These are phyloP conservation scores for Drosophila azteca DNA, from an alignment of 1,140 invertebrate genomes.

Conservation along the genomic window DNA sequence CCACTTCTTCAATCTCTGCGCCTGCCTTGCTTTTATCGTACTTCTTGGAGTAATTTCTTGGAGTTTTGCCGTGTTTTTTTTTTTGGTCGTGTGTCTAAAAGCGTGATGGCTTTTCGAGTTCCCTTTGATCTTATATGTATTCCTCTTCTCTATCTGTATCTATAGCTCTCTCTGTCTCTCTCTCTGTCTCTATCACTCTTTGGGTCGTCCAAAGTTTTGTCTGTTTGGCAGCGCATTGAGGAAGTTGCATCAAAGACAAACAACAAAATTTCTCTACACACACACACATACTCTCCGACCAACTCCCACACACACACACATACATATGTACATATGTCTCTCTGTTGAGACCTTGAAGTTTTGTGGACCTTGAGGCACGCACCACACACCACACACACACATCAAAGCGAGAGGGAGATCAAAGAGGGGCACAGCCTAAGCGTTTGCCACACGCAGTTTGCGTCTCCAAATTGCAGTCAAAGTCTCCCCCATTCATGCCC, in stretches of 20 bases:
- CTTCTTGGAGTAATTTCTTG: constrained; percentile 40
- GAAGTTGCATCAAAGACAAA: constrained; percentile 81
- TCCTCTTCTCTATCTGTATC: constrained; percentile 5
- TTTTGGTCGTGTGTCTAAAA: constrained; percentile 52
- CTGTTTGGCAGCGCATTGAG: constrained; percentile 74
- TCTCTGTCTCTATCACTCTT: constrained; percentile 21
- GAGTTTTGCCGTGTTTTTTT: constrained; percentile 42
- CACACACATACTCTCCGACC: constrained; percentile 23
- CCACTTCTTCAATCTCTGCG: constrained; percentile 31
- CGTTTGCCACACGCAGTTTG: constrained; percentile 68
- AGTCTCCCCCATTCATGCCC: constrained; percentile 1
- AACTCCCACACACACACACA: constrained; percentile 13
- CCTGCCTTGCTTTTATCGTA: constrained; percentile 31
- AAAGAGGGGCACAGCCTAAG: constrained; percentile 49
- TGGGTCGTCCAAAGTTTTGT: constrained; percentile 53
- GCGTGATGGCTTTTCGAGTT: constrained; percentile 63
- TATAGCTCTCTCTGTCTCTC: not conserved
- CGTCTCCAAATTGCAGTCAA: constrained; percentile 68
- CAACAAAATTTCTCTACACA: constrained; percentile 53
- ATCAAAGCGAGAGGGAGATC: constrained; percentile 65
- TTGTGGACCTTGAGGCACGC: constrained; percentile 73
- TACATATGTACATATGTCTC: constrained; percentile 12
- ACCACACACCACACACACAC: constrained; percentile 24
- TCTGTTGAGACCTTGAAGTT: constrained; percentile 72
- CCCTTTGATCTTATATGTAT: constrained; percentile 69